A percentile compares a stretch with the other conserved stretches of the same genome.
These are phyloP conservation scores for Lordiphosa clarofinis DNA, from an alignment of 1,140 invertebrate species.

Conservation along the genomic window DNA sequence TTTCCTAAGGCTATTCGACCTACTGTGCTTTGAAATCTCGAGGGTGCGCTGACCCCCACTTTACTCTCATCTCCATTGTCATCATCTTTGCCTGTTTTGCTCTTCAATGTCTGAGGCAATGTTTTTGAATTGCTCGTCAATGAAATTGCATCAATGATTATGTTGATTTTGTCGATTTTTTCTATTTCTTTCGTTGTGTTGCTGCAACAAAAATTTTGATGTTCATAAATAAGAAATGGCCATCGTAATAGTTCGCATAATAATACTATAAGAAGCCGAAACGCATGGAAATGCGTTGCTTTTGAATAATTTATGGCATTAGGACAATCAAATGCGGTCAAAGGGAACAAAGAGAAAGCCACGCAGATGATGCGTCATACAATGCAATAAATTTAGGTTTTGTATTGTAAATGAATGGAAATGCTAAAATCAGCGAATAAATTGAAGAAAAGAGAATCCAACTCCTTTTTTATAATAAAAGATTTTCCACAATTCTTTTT, in stretches of 20 bases:
- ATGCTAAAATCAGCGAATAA: background rate
- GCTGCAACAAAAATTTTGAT: slow-evolving; percentile 44
- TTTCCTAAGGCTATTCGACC: too few relatives aligned
- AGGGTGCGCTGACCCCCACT: too few relatives aligned
- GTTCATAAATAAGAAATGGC: slow-evolving; percentile 57
- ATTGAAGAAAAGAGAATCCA: too few relatives aligned
- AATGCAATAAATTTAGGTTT: slow-evolving; percentile 30
- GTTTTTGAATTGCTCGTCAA: slow-evolving; percentile 74
- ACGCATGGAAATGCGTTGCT: slow-evolving; percentile 55
- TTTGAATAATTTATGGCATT: slow-evolving; percentile 69
- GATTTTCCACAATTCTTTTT: too few relatives aligned
- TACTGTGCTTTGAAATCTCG: too few relatives aligned
- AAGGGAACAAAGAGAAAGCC: slow-evolving; percentile 27
- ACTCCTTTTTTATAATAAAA: too few relatives aligned
- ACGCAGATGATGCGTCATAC: slow-evolving; percentile 42
- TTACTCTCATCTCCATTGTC: slow-evolving; percentile 34
- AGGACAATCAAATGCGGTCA: slow-evolving; percentile 16
- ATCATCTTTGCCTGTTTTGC: slow-evolving; percentile 47
- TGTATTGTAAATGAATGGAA: slow-evolving; percentile 24
- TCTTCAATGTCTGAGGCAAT: slow-evolving; percentile 32
- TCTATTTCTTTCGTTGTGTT: slow-evolving; percentile 23
- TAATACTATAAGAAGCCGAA: slow-evolving; percentile 21
- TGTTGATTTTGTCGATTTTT: slow-evolving; percentile 52
- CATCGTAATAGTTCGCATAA: slow-evolving; percentile 21
- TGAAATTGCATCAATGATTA: slow-evolving; percentile 73